A percentile compares a stretch with the other conserved stretches of the same genome.
Conservation (phyloP, 1,140 invertebrate genomes). For the Atta colombica region DNA sequence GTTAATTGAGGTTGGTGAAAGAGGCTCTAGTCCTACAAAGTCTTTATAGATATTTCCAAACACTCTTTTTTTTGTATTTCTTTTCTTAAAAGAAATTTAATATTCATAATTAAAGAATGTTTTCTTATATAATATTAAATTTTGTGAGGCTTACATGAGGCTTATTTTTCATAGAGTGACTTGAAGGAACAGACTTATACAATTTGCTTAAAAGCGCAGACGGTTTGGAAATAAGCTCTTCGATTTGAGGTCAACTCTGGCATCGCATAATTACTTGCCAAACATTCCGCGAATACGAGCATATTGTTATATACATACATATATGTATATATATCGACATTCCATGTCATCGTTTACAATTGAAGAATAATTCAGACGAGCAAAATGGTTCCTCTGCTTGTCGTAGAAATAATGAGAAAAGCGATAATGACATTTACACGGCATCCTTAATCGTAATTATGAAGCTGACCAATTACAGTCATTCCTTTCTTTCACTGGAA, state of each 20-base stretch:
- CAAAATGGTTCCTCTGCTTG: background rate
- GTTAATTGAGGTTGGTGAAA: too few species aligned
- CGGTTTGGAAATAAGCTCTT: background rate
- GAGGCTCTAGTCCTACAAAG: too few species aligned
- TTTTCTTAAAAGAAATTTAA: background rate
- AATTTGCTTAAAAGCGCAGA: background rate
- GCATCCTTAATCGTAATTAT: too few species aligned
- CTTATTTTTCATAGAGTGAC: background rate
- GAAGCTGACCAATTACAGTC: too few species aligned
- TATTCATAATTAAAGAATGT: too few species aligned
- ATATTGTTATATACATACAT: background rate
- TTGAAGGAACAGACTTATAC: background rate
- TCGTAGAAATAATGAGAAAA: background rate
- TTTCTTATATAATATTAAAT: background rate
- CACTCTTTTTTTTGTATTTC: background rate
- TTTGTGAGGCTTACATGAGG: background rate
- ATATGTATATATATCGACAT: background rate
- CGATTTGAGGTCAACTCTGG: background rate
- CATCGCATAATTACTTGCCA: background rate
- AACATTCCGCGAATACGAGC: background rate
- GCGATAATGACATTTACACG: too few species aligned
- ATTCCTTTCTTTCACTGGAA: too few species aligned
- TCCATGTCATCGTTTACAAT: background rate
- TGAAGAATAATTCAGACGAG: background rate
- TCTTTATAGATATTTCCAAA: background rate